Evolutionary conservation across 2,113 vertebrate species (phyloP), one percentile per base, ranked within the genome.

Genomic region (Recurvirostra avosetta): DNA sequence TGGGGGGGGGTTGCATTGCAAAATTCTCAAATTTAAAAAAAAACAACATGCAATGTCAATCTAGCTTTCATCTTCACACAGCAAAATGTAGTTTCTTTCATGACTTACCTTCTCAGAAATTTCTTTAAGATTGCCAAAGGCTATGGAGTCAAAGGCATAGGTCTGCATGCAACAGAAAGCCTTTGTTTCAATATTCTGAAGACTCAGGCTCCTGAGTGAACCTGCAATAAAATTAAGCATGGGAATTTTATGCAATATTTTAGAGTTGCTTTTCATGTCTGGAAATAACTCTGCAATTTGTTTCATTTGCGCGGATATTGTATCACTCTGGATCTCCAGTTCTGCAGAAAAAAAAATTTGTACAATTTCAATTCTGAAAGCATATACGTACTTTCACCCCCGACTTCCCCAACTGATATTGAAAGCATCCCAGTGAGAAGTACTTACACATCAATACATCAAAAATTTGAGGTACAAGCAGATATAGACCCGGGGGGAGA

Each of bases 381-480:
- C 13, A 29, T 15, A 55, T 1, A 16, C 0, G 1, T 17, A 36
- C 29, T 62, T 45, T 52, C 8, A 6, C 49, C 5, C n/a, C 6
- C 8, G 61, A 25, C 15, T 81, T 91, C 19, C 8, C 11, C 21
- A 41, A 3, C 2, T 38, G 36, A 52, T 23, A 34, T 6, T 68
- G 58, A 88, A 72, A 77, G 7, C 12, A 62, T 47, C 16, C 22
- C 22, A 34, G 40, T 52, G 40, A 79, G 40, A 83, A 74, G 22
- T 56, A 70, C 21, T 59, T 50, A 36, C 27, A 49, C 1, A 7
- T 49, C 53, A 78, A 49, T 40, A 78, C 15, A 59, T 9, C 21
- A 70, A 50, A 74, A 83, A 65, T 41, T 29, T 47, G 7, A 82
- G 26, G 27, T 32, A 43, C 26, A 34, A 68, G 43, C 6, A 47